Conservation (phyloP, 2,113 vertebrate species). For the Marmota flaviventris region DNA sequence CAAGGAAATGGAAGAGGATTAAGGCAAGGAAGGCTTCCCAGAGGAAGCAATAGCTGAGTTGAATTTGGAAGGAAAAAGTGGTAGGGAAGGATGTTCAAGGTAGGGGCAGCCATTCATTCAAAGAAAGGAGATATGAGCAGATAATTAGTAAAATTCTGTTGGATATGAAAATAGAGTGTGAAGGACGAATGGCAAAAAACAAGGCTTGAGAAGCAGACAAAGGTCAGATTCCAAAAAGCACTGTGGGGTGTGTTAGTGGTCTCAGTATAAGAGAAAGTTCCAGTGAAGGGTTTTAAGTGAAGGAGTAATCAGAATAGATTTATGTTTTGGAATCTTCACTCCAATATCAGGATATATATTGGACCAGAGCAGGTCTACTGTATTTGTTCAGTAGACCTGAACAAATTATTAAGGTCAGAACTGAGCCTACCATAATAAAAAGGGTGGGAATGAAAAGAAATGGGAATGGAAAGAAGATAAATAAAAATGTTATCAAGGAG, state of each 20-base stretch:
- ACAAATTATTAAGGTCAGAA: neutral
- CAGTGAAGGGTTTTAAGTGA: neutral
- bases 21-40: neutral
- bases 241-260: neutral
- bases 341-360: neutral
- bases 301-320: neutral
- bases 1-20: neutral
- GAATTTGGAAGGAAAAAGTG: slow-evolving; percentile 25
- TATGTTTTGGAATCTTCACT: neutral
- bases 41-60: neutral
- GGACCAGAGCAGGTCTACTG: neutral
- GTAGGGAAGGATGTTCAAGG: neutral
- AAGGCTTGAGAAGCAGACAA: neutral
- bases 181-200: neutral
- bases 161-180: neutral
- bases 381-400: neutral
- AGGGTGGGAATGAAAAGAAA: neutral
- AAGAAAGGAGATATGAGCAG: neutral
- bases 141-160: neutral
- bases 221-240: neutral
- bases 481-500: neutral
- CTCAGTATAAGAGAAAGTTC: neutral
- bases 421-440: neutral
- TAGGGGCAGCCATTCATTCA: neutral
- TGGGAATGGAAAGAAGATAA: neutral